Evolutionary conservation across 2,113 vertebrate genomes (phyloP), one percentile per base, ranked within the genome.

Genomic region (Gallinago media): DNA sequence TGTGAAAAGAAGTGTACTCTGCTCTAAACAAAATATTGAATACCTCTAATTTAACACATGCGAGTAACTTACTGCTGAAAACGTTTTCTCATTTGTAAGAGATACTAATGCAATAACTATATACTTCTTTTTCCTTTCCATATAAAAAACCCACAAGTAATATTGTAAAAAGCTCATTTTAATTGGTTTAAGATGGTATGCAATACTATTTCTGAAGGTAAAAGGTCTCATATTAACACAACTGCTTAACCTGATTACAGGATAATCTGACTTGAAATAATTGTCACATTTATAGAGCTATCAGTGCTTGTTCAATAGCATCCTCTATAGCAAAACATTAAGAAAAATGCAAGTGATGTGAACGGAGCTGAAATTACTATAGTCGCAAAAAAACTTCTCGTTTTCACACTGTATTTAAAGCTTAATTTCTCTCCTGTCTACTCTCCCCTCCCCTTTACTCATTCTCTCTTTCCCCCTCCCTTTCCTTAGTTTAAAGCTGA

Each of bases 191-290:
- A 87, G 96, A 91, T 54, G 67, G 86, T 73, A 86, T 59, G 73
- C 50, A 95, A 91, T 88, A 91, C 58, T 95, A 65, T 90, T 95
- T 85, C 70, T 86, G 26, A 91, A 94, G 95, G 89, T 38, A 85
- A 79, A 84, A 80, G 26, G 59, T 77, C 66, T 82, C 93, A 96
- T 34, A 79, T 96, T 96, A 97, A 97, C 87, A 95, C 61, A 97
- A 96, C 92, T 87, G 87, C 56, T 96, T 97, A 93, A 94, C 89
- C 50, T 94, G 90, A 97, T 97, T 92, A 95, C 2, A 21, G 93
- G 94, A 97, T 97, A 97, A 98, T 95, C 83, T 93, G 89, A 97
- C 85, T 96, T 96, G 93, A 97, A 97, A 95, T 96, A 97, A 97
- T 56, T 96, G 42, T 95, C 92, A 97, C 61, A 96, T 88, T 93